Conservation (phyloP, 2,888 invertebrate genomes). For the Athripsodes cinereus region DNA sequence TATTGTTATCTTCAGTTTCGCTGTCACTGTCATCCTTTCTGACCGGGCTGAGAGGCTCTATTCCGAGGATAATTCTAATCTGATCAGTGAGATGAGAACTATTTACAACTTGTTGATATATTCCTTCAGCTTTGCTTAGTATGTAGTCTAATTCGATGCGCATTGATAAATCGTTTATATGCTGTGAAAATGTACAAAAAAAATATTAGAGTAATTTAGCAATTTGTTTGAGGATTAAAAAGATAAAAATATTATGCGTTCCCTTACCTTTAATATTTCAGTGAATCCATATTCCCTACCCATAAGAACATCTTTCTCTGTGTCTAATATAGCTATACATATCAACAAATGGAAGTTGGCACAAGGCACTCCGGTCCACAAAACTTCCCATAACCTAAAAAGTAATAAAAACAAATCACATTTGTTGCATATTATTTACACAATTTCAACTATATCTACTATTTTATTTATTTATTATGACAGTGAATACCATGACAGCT, state of each 20-base stretch:
- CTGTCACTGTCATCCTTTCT: constrained; percentile 6
- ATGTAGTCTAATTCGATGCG: constrained; percentile 77
- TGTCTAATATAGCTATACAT: constrained; percentile 87
- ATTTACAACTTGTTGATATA: constrained; percentile 79
- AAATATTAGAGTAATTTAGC: too few species aligned
- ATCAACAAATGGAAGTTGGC: constrained; percentile 92
- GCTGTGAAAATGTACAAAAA: constrained; percentile 51
- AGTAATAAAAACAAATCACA: not conserved
- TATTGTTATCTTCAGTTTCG: constrained; percentile 1
- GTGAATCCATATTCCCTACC: constrained; percentile 90
- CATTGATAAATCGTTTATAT: constrained; percentile 91
- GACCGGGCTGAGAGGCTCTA: constrained; percentile 37
- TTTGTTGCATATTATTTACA: too few species aligned
- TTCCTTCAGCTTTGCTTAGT: constrained; percentile 83
- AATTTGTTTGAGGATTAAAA: too few species aligned
- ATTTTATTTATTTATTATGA: too few species aligned
- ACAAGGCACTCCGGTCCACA: constrained; percentile 94
- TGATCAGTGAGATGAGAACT: constrained; percentile 65
- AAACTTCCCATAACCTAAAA: constrained; percentile 80
- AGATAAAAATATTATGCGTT: not conserved
- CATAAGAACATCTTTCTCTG: constrained; percentile 82
- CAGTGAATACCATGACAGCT: too few species aligned
- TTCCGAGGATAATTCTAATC: constrained; percentile 65
- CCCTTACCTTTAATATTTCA: constrained; percentile 82
- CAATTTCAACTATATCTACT: too few species aligned